Conservation (phyloP, 2,888 invertebrate species). For the Apamea crenata region DNA sequence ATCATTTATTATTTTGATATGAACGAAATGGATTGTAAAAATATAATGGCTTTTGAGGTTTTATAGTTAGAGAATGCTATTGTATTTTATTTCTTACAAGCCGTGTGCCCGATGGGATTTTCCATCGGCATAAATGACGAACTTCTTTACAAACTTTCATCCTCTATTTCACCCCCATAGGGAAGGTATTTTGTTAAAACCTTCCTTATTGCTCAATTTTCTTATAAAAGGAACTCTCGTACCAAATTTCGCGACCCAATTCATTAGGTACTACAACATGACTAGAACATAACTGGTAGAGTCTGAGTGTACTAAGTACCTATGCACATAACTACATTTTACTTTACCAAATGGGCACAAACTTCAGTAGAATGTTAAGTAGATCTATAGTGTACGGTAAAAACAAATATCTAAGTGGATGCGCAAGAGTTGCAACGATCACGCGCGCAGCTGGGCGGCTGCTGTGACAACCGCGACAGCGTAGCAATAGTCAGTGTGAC, state of each 20-base stretch:
- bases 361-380: conserved; percentile 17
- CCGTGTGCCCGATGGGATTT: too few species aligned
- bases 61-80: not conserved
- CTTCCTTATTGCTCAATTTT: too few species aligned
- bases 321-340: not conserved
- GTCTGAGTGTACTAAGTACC: too few species aligned
- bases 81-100: not conserved
- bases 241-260: too few species aligned
- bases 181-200: too few species aligned
- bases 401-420: conserved; percentile 27
- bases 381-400: conserved; percentile 7
- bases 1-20: conserved; percentile 33
- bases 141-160: too few species aligned
- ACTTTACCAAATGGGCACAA: conserved; percentile 6
- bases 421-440: conserved; percentile 18
- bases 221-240: too few species aligned
- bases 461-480: not conserved
- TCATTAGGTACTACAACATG: too few species aligned
- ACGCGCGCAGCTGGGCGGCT: conserved; percentile 37
- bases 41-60: not conserved
- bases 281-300: too few species aligned
- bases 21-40: not conserved
- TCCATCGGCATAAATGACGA: too few species aligned
- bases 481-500: not conserved
- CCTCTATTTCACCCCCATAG: too few species aligned